phyloP scores from a whole-genome alignment of 2,888 invertebrate species.

The Agrotis clavis region DNA sequence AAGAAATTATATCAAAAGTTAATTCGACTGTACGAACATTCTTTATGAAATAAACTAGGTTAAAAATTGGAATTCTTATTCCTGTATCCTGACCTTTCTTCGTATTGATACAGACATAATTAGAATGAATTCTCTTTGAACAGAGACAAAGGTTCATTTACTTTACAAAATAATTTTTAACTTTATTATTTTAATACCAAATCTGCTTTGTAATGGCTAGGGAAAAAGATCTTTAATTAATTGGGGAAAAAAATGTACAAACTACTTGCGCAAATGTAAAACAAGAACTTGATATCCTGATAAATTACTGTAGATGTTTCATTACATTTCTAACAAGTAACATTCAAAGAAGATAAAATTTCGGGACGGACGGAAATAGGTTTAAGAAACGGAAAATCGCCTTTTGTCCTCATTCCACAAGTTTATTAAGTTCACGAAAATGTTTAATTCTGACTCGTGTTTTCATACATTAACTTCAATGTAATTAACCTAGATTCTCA shows the following conservation, averaged over 20 bases:
- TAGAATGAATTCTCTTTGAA: not conserved
- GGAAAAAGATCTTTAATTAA: not conserved
- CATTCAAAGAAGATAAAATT: constrained; percentile 29
- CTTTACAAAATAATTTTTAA: not conserved
- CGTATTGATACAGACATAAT: constrained; percentile 11
- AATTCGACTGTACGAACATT: constrained; percentile 35
- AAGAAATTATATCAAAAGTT: constrained; percentile 37
- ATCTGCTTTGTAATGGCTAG: not conserved
- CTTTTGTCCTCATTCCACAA: constrained; percentile 31
- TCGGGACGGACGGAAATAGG: constrained; percentile 37
- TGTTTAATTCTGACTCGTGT: constrained; percentile 29
- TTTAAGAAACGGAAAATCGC: constrained; percentile 51
- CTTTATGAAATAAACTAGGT: constrained; percentile 30
- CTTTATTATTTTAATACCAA: not conserved
- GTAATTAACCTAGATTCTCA: not conserved
- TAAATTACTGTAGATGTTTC: constrained; percentile 21
- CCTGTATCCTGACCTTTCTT: not conserved
- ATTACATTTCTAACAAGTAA: constrained; percentile 34
- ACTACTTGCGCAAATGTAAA: not conserved
- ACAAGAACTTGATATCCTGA: constrained; percentile 4
- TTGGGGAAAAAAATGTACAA: not conserved
- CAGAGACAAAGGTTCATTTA: not conserved
- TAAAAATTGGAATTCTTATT: constrained; percentile 9
- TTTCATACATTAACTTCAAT: constrained; percentile 8
- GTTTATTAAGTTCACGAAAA: constrained; percentile 42